Evolutionary conservation across 23 tunicate species (phyloP), one percentile per base, ranked within the genome.

Genomic region (Phallusia fumigata): DNA sequence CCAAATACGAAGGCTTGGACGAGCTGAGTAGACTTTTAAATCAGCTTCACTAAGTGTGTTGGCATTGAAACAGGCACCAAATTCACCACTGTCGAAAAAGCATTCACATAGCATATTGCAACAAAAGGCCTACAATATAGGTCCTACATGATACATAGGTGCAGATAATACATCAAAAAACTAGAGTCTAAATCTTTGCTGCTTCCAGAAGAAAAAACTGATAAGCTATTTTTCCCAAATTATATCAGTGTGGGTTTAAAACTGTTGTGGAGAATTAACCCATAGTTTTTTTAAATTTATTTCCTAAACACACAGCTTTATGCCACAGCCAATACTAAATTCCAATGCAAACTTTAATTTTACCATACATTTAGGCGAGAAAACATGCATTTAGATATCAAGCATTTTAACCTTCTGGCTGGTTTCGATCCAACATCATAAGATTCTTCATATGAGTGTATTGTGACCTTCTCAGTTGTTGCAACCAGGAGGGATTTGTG

Each of bases 1-100:
- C 90, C 90, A 87, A 35, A 87, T 31, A 28, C 90, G 32, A 12
- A 75, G 36, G 47, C 81, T 76, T 51, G 90, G 90, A 30, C 90
- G 76, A 11, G 90, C 53, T 18, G 83, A 65, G 58, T 64, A 81
- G 11, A 87, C 49, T 58, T 74, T 32, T 16, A 87, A 72, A 53
- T 87, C 85, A 16, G 18, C 26, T 40, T 76, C 76, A 33, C 52
- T 30, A 10, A 76, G 19, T 22, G 92, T 33, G 77, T 83, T 81
- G 0, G 79, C 33, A 49, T 82, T 82, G 45, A 88, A 88, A 64
- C 87, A 88, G 5, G 92, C 77, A 16, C 92, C 86, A 76, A 18
- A 88, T 0, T 19, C 22, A 13, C 87, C 92, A 22, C 90, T 87
- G 80, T 49, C 21, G 21, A 53, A 28, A 52, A 32, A 80, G n/a